A percentile compares a stretch with the other conserved stretches of the same genome.
Conservation (phyloP, 2,113 vertebrate species). For the Rhabdornis inornatus region DNA sequence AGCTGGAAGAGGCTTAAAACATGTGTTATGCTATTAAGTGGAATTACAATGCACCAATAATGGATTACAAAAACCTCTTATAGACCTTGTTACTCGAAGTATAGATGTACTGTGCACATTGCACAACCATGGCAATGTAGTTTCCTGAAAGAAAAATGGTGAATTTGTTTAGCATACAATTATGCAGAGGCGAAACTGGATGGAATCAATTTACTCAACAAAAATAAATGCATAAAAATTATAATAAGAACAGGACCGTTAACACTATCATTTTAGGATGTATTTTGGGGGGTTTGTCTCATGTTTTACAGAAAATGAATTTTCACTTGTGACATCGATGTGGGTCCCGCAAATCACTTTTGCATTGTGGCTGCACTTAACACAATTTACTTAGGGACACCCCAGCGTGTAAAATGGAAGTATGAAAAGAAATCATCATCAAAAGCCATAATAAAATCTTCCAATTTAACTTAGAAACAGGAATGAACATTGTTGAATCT, state of each 20-base stretch:
- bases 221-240: not conserved
- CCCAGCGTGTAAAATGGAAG: not conserved
- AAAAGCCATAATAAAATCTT: not conserved
- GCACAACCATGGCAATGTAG: not conserved
- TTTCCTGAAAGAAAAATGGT: not conserved
- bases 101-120: not conserved
- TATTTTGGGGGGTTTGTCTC: rapidly evolving
- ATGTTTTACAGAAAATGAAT: not conserved
- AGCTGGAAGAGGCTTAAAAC: constrained; percentile 50
- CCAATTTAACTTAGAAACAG: not conserved
- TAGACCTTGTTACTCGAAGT: not conserved
- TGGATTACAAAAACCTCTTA: constrained; percentile 15
- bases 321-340: not conserved
- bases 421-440: not conserved
- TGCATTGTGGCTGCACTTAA: not conserved
- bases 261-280: not conserved
- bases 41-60: constrained; percentile 8
- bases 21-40: constrained; percentile 49
- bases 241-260: not conserved
- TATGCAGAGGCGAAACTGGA: not conserved
- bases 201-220: not conserved
- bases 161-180: not conserved
- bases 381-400: not conserved
- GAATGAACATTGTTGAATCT: not conserved
- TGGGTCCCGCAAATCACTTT: not conserved